Evolutionary conservation across 1,140 invertebrate species (phyloP).

Genomic region (Pantala flavescens): DNA sequence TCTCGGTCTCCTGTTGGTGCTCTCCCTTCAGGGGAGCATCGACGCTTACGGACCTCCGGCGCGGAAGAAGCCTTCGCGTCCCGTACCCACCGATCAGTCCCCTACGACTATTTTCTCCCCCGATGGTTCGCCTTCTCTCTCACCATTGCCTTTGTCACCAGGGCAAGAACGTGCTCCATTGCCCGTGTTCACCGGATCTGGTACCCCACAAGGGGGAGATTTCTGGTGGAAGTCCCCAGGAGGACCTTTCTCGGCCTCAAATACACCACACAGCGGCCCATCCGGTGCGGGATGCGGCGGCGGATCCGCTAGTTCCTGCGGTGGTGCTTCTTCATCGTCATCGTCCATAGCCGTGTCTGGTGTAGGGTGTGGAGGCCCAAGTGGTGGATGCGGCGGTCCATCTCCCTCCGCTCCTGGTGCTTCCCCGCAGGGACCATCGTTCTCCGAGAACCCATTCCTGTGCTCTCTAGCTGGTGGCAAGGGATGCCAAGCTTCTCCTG

Average conservation of each 20-base stretch:
- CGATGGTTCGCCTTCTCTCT: background rate
- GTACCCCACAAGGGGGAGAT: background rate
- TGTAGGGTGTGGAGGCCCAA: background rate
- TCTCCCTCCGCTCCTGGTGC: background rate
- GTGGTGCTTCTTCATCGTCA: background rate
- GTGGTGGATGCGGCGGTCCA: background rate
- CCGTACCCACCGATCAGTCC: background rate
- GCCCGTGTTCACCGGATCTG: background rate
- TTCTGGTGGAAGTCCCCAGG: background rate
- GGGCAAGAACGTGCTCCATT: background rate
- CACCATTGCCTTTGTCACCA: background rate
- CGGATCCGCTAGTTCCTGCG: background rate
- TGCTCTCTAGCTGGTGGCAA: background rate
- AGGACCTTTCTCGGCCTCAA: background rate
- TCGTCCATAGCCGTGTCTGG: background rate
- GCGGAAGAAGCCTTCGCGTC: background rate
- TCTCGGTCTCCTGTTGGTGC: background rate
- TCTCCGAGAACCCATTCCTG: background rate
- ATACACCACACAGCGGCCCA: background rate
- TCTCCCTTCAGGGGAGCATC: background rate
- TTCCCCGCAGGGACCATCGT: background rate
- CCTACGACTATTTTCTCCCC: background rate
- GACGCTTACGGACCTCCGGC: background rate
- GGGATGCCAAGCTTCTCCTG: background rate
- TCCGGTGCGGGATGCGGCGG: background rate